phyloP scores from a whole-genome alignment of 1,140 invertebrate genomes.

The Tenebrio molitor region DNA sequence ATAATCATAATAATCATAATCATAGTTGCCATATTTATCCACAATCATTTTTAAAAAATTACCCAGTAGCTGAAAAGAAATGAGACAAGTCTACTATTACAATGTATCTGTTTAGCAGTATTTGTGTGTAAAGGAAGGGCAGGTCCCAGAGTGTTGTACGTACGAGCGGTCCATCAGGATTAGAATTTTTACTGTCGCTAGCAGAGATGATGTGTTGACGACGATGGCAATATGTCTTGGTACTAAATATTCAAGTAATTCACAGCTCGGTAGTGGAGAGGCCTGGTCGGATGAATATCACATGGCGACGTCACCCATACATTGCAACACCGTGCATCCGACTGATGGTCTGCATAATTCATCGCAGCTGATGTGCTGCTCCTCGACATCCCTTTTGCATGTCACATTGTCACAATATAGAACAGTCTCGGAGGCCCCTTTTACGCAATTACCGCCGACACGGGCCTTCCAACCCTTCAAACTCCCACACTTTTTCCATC shows the following conservation, averaged over 20 bases:
- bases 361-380: constrained; percentile 20
- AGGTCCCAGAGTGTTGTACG: no score
- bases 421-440: background rate
- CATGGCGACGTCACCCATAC: constrained; percentile 19
- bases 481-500: no score
- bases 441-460: constrained; percentile 6
- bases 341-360: constrained; percentile 43
- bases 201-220: constrained; percentile 17
- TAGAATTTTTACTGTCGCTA: constrained; percentile 20
- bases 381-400: constrained; percentile 1
- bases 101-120: no score
- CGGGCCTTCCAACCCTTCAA: background rate
- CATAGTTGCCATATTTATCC: no score
- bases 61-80: no score
- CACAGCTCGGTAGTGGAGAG: constrained; percentile 3
- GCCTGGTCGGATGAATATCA: constrained; percentile 34
- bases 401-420: constrained; percentile 11
- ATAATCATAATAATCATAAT: no score
- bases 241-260: constrained; percentile 36
- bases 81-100: no score
- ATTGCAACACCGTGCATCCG: constrained; percentile 33
- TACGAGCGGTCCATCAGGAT: constrained; percentile 6
- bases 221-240: constrained; percentile 17
- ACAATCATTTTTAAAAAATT: no score
- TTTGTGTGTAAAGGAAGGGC: no score